Evolutionary conservation across 2,797 vertebrate species (phyloP).

Genomic region (Arremon aurantiirostris): DNA sequence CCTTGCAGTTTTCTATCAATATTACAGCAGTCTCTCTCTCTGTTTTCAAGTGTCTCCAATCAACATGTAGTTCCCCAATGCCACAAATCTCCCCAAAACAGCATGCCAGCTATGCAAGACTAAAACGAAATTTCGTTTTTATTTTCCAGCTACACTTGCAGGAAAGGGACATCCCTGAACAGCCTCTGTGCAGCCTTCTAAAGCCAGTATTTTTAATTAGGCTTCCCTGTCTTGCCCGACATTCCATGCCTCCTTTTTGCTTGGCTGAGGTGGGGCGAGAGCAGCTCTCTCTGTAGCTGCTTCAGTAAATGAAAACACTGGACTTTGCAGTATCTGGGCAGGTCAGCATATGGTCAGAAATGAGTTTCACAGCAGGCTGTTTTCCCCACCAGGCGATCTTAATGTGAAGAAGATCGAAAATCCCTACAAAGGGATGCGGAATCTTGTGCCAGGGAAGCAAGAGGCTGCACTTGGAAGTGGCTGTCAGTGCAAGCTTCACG

Average conservation of each 20-base stretch:
- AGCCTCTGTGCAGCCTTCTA: background rate
- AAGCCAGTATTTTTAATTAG: background rate
- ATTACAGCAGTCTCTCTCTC: background rate
- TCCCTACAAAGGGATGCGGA: background rate
- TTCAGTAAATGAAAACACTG: background rate
- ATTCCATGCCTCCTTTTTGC: background rate
- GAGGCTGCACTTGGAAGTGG: slow-evolving; percentile 8
- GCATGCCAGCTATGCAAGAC: background rate
- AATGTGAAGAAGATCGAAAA: slow-evolving; percentile 48
- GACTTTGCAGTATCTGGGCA: slow-evolving; percentile 18
- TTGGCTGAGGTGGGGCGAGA: background rate
- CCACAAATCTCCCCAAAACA: background rate
- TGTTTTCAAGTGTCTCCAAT: background rate
- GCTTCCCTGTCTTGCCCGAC: background rate
- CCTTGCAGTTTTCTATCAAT: background rate
- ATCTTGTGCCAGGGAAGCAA: background rate
- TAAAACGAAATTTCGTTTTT: background rate
- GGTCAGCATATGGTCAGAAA: slow-evolving; percentile 46
- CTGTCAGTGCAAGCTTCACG: background rate
- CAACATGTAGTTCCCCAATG: background rate
- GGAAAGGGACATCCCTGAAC: background rate
- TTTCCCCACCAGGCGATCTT: slow-evolving; percentile 8
- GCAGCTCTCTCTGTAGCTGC: background rate
- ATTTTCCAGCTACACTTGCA: background rate
- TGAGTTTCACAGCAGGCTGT: slow-evolving; percentile 48